Percentiles rank a stretch among this genome's conserved stretches.
Conservation (phyloP, 2,888 invertebrate genomes). For the Standfussiana lucernea region DNA sequence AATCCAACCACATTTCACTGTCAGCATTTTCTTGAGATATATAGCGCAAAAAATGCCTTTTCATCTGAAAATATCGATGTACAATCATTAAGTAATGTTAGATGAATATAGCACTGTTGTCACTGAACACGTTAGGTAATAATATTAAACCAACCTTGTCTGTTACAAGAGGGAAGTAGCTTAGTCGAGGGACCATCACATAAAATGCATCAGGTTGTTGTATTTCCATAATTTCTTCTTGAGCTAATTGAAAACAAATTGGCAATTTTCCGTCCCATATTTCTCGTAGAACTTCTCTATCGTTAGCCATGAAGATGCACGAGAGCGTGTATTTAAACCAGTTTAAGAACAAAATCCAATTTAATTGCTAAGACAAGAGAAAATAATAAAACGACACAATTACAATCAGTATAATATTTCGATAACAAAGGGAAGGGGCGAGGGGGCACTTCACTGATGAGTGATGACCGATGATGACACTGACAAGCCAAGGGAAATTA, state of each 20-base stretch:
- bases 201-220: conserved; percentile 98
- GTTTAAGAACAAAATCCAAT: conserved; percentile 6
- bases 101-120: background rate
- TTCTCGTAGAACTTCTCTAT: conserved; percentile 97
- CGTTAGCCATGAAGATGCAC: conserved; percentile 94
- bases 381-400: background rate
- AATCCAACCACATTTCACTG: conserved; percentile 98
- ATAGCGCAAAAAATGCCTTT: conserved; percentile 96
- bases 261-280: conserved; percentile 99
- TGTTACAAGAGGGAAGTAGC: conserved; percentile 98
- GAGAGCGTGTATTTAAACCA: background rate
- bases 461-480: background rate
- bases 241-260: conserved; percentile 96
- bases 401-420: conserved; percentile 15
- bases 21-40: conserved; percentile 95
- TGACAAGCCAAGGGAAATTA: background rate
- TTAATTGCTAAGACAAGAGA: background rate
- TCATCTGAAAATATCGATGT: conserved; percentile 91
- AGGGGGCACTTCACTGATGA: conserved; percentile 1
- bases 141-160: conserved; percentile 94
- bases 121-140: background rate
- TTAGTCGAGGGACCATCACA: conserved; percentile 97
- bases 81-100: background rate
- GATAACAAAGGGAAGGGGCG: conserved; percentile 35
- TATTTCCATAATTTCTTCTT: conserved; percentile 96